A percentile compares a stretch with the other conserved stretches of the same genome.
Conservation (phyloP, 30 jellyfish, hydroid and myxozoan species). For the Pelagia noctiluca region DNA sequence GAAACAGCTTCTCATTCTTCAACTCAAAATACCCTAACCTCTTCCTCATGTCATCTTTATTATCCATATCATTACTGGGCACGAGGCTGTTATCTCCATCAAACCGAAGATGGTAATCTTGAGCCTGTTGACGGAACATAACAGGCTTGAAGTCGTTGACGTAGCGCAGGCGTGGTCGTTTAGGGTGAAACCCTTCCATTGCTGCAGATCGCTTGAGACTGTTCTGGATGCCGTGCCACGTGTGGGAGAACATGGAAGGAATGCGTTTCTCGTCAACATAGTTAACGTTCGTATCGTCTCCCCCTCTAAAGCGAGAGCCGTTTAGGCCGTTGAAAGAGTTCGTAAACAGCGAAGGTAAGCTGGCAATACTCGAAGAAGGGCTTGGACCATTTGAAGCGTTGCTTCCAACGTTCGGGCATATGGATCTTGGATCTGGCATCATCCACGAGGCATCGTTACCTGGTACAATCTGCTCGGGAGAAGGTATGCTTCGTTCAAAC, state of each 20-base stretch:
- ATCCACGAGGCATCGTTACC: too few species aligned
- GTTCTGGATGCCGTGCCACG: conserved; percentile 16
- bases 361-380: too few species aligned
- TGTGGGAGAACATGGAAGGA: conserved; percentile 53
- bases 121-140: conserved; percentile 50
- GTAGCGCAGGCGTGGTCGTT: conserved; percentile 41
- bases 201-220: not conserved
- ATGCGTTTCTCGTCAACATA: conserved; percentile 54
- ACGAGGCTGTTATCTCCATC: not conserved
- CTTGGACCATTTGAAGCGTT: too few species aligned
- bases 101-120: not conserved
- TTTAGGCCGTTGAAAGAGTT: too few species aligned
- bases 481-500: not conserved
- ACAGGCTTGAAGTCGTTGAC: conserved; percentile 46
- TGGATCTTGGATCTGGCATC: too few species aligned
- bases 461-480: too few species aligned
- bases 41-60: conserved; percentile 15
- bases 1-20: conserved; percentile 24
- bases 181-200: conserved; percentile 12
- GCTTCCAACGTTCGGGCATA: too few species aligned
- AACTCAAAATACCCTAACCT: conserved; percentile 20
- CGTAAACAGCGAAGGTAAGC: too few species aligned
- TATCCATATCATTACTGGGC: not conserved
- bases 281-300: conserved; percentile 3
- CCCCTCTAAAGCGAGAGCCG: not conserved